phyloP scores from a whole-genome alignment of 2,888 invertebrate species.

The Pristionchus arcanus region DNA sequence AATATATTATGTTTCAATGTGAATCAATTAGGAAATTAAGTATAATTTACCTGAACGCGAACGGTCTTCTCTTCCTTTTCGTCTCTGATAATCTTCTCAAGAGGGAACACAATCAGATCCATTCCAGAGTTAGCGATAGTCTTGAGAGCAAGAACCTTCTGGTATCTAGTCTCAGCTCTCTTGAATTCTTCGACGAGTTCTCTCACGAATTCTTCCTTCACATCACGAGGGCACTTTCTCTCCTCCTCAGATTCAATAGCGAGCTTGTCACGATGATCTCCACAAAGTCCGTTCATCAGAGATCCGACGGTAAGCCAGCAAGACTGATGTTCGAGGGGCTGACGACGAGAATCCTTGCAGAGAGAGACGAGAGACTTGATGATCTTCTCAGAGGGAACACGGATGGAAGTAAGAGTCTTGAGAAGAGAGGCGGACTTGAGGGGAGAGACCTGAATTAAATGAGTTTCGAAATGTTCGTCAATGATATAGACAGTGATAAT shows the following conservation, averaged over 20 bases:
- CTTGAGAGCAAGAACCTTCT: slow-evolving; percentile 75
- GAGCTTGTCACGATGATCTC: slow-evolving; percentile 59
- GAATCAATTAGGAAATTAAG: too few relatives aligned
- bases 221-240: slow-evolving; percentile 56
- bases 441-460: slow-evolving; percentile 54
- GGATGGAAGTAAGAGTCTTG: slow-evolving; percentile 58
- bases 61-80: slow-evolving; percentile 63
- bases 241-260: slow-evolving; percentile 40
- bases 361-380: slow-evolving; percentile 58
- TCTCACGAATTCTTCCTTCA: slow-evolving; percentile 67
- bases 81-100: slow-evolving; percentile 76
- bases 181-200: slow-evolving; percentile 63
- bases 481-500: too few relatives aligned
- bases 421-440: slow-evolving; percentile 53
- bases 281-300: slow-evolving; percentile 71
- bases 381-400: slow-evolving; percentile 58
- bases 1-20: too few relatives aligned
- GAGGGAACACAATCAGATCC: slow-evolving; percentile 68
- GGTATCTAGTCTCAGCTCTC: slow-evolving; percentile 63
- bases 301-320: slow-evolving; percentile 72
- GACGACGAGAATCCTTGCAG: slow-evolving; percentile 59
- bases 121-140: slow-evolving; percentile 77
- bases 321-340: slow-evolving; percentile 66
- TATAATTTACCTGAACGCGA: slow-evolving; percentile 57
- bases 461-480: too few relatives aligned